Evolutionary conservation across 2,797 vertebrate species (phyloP), one percentile per base, ranked within the genome.

Genomic region (Tragopan temminckii): DNA sequence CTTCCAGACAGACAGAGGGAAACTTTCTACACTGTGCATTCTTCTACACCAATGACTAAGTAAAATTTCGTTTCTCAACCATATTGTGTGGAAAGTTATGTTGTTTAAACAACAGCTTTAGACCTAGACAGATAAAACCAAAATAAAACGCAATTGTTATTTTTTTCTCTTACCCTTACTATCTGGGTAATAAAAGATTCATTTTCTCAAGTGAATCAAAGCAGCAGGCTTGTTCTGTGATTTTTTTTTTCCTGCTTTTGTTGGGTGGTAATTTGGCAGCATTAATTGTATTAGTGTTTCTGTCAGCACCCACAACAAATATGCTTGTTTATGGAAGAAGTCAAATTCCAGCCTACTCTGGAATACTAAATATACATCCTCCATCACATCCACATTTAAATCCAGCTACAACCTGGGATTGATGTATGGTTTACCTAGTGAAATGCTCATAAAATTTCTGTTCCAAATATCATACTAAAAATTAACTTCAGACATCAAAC

Each of bases 231-330:
- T 91, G 46, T 42, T 95, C 61, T 35, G 9, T 80, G 64, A 16
- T 64, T 25, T 57, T 77, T 64, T 25, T 57, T 75, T 89, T 90
- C 66, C 71, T 81, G 45, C 66, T 90, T 91, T 69, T 50, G 31
- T 75, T 94, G 53, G 23, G 71, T 61, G 53, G 59, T 36, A 81
- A 89, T 33, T 62, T 93, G 85, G 52, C 77, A 91, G 57, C 36
- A 86, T 64, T 85, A 17, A 92, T 90, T 91, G 80, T 94, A 94
- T 82, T 88, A 92, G 57, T 57, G 52, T 50, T 89, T 82, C 84
- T 96, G 71, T 89, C 85, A 94, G 90, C 76, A 93, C 83, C 85
- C 94, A 88, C 91, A 59, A 58, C 63, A 93, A 95, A 96, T 92
- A 59, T 89, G 70, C 67, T 89, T 87, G 80, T 95, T 92, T 84